Conservation (phyloP, 1,140 invertebrate genomes). For the Pseudobourletiella spinata region DNA sequence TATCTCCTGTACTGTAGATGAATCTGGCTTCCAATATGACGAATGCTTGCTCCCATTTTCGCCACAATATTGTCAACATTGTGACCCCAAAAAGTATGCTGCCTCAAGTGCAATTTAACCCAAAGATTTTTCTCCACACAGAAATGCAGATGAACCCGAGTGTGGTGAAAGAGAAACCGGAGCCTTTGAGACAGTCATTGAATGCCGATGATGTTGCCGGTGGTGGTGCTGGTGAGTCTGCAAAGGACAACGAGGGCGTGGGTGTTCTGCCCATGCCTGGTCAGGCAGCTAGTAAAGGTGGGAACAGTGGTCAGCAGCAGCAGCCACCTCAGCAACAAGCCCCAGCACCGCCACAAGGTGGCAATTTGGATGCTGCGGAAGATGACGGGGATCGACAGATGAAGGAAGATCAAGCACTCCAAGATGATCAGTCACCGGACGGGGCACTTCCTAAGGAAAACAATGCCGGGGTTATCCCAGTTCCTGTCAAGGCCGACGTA, state of each 20-base stretch:
- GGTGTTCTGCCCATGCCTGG: constrained; percentile 29
- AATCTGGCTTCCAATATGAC: too few relatives aligned
- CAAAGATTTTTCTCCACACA: neutral
- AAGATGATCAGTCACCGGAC: constrained; percentile 35
- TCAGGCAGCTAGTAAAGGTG: neutral
- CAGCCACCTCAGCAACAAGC: neutral
- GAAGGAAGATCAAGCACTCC: constrained; percentile 25
- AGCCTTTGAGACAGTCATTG: constrained; percentile 3
- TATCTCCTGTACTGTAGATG: too few relatives aligned
- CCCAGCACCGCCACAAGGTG: neutral
- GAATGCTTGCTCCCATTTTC: too few relatives aligned
- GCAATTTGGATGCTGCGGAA: constrained; percentile 32
- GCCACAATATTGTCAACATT: neutral
- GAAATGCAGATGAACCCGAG: constrained; percentile 20
- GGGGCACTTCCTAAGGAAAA: constrained; percentile 23
- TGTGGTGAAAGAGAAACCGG: neutral
- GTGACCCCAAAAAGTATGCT: neutral
- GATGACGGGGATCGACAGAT: constrained; percentile 30
- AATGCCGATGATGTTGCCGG: constrained; percentile 3
- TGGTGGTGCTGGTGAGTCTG: neutral
- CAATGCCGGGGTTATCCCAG: constrained; percentile 1
- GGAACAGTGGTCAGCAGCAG: neutral
- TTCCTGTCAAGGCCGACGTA: neutral
- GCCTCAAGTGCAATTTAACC: neutral
- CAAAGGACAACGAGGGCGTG: constrained; percentile 7